Base-by-base conservation (phyloP, 2,113 vertebrate species). In the Dunckerocampus dactyliophorus region DNA sequence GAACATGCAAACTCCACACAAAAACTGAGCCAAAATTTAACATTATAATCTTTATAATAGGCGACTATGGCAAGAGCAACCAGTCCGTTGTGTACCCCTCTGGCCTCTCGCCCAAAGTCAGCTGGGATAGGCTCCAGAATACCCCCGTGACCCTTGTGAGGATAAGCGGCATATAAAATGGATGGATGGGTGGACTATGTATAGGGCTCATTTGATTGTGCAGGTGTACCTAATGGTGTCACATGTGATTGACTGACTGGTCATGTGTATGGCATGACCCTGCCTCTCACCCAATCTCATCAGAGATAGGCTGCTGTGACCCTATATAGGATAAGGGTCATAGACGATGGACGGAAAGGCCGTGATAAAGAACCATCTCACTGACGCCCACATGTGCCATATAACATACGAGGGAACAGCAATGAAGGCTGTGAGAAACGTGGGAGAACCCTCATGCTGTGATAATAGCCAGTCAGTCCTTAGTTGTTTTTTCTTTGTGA, bases 361-460 rank as follows among this genome's bases (percentile, higher is more conserved):
- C 19, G 51, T 53, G 71, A 67, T 48, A 74, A 70, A 76, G 80
- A 83, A 73, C 56, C 73, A 69, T 48, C 24, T 31, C 58, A 55
- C 47, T 60, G 60, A 62, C 69, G 50, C 84, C 83, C 62, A 76
- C 73, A 60, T 39, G 34, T 49, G 45, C 46, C 21, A 5, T 67
- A 80, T 71, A 79, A 82, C 69, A 70, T 52, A 73, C 42, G 49
- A 79, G 67, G 59, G 19, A 54, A 62, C 72, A 52, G 13, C 13
- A 52, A 28, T 2, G 52, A 53, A 47, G 22, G 63, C 1, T 77
- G 67, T 62, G 67, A 60, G 57, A n/a, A 52, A 71, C 7, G 62
- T 80, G 65, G 75, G 81, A 72, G 75, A 75, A 67, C 20, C 57
- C 37, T 69, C 80, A 42, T 7, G 57, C 71, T 77, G 74, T 57